Conservation (phyloP, 2,797 vertebrate species). For the Chromobotia macracanthus region DNA sequence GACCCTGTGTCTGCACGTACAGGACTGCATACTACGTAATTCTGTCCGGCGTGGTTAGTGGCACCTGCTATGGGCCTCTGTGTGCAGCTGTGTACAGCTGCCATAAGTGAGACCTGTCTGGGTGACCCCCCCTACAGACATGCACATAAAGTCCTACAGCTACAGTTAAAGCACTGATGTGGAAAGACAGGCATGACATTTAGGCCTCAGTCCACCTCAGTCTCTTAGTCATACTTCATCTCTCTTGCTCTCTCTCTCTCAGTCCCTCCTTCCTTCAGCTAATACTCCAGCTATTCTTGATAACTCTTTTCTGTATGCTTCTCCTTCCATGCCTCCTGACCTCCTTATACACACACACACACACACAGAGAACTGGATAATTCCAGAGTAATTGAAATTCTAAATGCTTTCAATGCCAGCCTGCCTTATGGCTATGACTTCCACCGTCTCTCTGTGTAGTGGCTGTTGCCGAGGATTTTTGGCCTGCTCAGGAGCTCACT, state of each 20-base stretch:
- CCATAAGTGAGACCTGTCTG: conserved; percentile 69
- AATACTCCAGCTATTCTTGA: not conserved
- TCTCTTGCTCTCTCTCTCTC: conserved; percentile 20
- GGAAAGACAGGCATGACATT: conserved; percentile 53
- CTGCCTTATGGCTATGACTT: conserved; percentile 15
- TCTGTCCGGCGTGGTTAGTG: conserved; percentile 7
- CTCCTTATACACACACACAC: not conserved
- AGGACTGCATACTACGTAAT: not conserved
- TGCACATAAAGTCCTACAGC: conserved; percentile 19
- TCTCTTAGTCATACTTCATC: conserved; percentile 44
- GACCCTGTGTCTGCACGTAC: conserved; percentile 14
- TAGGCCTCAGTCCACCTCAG: conserved; percentile 40
- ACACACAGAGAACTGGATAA: not conserved
- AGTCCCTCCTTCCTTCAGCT: conserved; percentile 15
- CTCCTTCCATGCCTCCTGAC: conserved; percentile 16
- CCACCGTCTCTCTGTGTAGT: not conserved
- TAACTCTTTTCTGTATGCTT: conserved; percentile 24
- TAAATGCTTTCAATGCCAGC: conserved; percentile 16
- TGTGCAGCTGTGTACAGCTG: conserved; percentile 69
- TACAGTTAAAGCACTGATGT: conserved; percentile 50
- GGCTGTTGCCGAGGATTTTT: not conserved
- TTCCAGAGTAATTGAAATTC: conserved; percentile 25
- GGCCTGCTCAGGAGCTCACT: not conserved
- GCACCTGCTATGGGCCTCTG: conserved; percentile 31
- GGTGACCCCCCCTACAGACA: conserved; percentile 40